These are phyloP conservation scores for Callitettix versicolor DNA, from an alignment of 1,140 invertebrate genomes.

Conservation along the genomic window DNA sequence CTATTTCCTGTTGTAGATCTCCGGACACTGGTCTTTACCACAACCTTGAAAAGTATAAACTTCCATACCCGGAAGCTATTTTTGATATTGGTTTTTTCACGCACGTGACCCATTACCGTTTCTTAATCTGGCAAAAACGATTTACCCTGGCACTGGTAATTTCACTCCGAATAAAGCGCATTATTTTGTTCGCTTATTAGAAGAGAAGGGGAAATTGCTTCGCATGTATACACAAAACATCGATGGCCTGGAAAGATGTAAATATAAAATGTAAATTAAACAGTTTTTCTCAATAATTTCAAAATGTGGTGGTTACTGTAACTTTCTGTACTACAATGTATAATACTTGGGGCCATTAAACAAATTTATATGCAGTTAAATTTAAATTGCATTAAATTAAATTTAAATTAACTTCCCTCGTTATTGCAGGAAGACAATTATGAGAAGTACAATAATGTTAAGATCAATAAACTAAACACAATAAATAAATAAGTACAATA, in stretches of 20 bases:
- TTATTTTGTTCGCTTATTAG: slow-evolving; percentile 68
- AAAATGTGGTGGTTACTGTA: too few relatives aligned
- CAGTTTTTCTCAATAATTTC: too few relatives aligned
- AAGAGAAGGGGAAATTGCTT: slow-evolving; percentile 66
- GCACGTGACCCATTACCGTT: slow-evolving; percentile 74
- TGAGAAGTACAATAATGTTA: too few relatives aligned
- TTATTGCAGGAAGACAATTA: too few relatives aligned
- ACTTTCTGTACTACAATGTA: too few relatives aligned
- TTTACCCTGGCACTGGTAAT: slow-evolving; percentile 53
- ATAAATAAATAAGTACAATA: too few relatives aligned
- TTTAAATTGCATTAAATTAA: too few relatives aligned
- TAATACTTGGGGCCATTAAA: too few relatives aligned
- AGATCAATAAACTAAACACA: too few relatives aligned
- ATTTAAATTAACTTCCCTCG: too few relatives aligned
- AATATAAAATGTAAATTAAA: background rate
- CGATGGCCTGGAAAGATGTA: slow-evolving; percentile 71
- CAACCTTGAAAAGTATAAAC: slow-evolving; percentile 81
- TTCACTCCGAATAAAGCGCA: slow-evolving; percentile 73
- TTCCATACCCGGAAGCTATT: slow-evolving; percentile 83
- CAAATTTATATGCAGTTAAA: too few relatives aligned
- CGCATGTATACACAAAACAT: slow-evolving; percentile 87
- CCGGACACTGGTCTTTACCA: slow-evolving; percentile 83
- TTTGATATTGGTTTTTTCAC: slow-evolving; percentile 80
- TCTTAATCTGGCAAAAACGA: slow-evolving; percentile 70
- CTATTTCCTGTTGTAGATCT: slow-evolving; percentile 41